Conservation (phyloP, 2,797 vertebrate species). For the Macropus fuliginosus region DNA sequence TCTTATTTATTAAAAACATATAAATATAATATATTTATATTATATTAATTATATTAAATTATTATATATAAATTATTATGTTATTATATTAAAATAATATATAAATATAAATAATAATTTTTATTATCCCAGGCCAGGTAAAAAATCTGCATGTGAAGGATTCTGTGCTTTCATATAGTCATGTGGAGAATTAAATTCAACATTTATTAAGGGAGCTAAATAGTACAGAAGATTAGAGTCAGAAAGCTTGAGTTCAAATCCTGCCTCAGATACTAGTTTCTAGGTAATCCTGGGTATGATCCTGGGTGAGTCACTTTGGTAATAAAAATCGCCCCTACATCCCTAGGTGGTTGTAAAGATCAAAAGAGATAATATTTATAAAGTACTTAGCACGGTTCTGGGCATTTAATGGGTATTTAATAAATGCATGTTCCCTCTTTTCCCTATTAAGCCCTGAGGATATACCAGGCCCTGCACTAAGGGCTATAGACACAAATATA, state of each 20-base stretch:
- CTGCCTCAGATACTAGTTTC: not conserved
- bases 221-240: not conserved
- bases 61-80: too few relatives aligned
- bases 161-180: not conserved
- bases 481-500: not conserved
- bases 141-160: not conserved
- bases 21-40: too few relatives aligned
- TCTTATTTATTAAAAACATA: too few relatives aligned
- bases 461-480: not conserved
- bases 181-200: not conserved
- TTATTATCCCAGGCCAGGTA: not conserved
- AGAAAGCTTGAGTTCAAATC: not conserved
- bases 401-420: too few relatives aligned
- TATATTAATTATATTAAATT: too few relatives aligned
- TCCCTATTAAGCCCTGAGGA: not conserved
- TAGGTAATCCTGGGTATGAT: too few relatives aligned
- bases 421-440: not conserved
- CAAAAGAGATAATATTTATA: not conserved
- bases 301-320: not conserved
- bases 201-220: not conserved
- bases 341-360: not conserved
- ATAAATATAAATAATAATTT: too few relatives aligned
- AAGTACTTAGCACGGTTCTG: not conserved
- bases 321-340: not conserved
- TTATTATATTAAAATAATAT: too few relatives aligned